phyloP scores from a whole-genome alignment of 2,113 vertebrate species.

The Sigmodon hispidus region DNA sequence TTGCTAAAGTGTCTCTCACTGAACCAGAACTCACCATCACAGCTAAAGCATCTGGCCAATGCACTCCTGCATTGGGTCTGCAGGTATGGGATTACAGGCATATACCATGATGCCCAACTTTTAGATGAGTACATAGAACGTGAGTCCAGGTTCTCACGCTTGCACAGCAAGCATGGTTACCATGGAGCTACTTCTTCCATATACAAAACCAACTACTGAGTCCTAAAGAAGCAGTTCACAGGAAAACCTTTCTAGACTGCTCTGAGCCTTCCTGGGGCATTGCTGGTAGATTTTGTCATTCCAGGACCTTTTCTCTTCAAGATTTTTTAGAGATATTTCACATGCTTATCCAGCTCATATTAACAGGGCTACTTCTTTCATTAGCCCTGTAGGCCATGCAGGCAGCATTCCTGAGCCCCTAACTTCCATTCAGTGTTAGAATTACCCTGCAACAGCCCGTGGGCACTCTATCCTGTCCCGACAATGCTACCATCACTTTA shows the following conservation, averaged over 20 bases:
- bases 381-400: not conserved
- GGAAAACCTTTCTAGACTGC: not conserved
- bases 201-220: not conserved
- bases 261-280: not conserved
- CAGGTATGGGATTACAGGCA: not conserved
- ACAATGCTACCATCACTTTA: not conserved
- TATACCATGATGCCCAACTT: not conserved
- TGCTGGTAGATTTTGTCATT: not conserved
- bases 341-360: not conserved
- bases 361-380: not conserved
- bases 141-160: not conserved
- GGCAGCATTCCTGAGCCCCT: not conserved
- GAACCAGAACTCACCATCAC: no score
- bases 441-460: not conserved
- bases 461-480: not conserved
- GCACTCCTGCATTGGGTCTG: not conserved
- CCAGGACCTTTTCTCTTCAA: not conserved
- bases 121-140: not conserved
- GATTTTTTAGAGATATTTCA: not conserved
- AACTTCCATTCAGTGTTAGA: not conserved
- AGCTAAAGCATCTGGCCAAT: not conserved
- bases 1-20: not conserved
- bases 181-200: not conserved
- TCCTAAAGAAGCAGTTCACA: not conserved
- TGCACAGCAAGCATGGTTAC: no score